Conservation (phyloP, 2,888 invertebrate genomes). For the Tenthredo scrophulariae region DNA sequence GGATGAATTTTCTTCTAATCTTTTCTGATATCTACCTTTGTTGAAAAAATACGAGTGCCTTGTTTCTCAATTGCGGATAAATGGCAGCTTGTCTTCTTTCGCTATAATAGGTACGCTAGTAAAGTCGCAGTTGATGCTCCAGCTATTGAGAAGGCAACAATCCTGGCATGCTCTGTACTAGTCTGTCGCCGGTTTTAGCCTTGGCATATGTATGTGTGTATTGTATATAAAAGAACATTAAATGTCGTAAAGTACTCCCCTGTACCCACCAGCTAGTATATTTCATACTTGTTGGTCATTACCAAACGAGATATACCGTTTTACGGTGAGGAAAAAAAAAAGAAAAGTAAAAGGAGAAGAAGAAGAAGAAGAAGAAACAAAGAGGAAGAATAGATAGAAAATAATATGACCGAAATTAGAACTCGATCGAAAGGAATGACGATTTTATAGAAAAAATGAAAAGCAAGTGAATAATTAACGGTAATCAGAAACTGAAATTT, state of each 20-base stretch:
- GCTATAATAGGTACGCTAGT: not conserved
- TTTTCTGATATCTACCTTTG: not conserved
- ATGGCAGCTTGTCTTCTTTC: not conserved
- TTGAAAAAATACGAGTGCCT: not conserved
- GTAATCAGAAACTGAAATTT: not conserved
- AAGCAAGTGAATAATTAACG: not conserved
- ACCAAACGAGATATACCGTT: not conserved
- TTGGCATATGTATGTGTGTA: conserved; percentile 28
- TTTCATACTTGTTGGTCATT: conserved; percentile 15
- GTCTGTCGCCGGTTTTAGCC: conserved; percentile 26
- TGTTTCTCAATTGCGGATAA: not conserved
- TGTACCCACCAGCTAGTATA: not conserved
- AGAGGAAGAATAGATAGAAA: not conserved
- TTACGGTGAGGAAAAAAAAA: not conserved
- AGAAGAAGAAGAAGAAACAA: not conserved
- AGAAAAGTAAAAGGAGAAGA: not conserved
- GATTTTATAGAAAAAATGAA: not conserved
- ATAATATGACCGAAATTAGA: not conserved
- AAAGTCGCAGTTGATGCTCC: not conserved
- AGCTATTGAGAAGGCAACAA: conserved; percentile 8
- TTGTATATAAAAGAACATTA: not conserved
- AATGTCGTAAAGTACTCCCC: not conserved
- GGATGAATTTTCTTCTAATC: not conserved
- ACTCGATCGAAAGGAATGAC: not conserved
- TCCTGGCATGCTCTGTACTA: not conserved